Conservation (phyloP, 1,140 invertebrate species). For the Zaprionus gabonicus region DNA sequence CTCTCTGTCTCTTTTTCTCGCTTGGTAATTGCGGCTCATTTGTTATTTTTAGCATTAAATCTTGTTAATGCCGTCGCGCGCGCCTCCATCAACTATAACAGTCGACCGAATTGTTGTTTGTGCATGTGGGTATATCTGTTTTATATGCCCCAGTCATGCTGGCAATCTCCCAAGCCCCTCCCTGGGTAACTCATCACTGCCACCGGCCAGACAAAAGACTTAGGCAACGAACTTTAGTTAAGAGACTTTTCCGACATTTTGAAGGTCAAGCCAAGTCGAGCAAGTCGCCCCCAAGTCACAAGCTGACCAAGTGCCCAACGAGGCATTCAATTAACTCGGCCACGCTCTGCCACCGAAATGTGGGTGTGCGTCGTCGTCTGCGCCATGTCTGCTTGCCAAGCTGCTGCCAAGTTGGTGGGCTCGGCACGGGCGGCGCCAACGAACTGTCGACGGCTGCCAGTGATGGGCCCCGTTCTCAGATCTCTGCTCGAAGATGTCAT, state of each 20-base stretch:
- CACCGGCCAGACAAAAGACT: conserved; percentile 70
- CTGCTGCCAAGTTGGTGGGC: conserved; percentile 55
- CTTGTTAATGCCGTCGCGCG: conserved; percentile 56
- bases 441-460: conserved; percentile 44
- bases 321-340: conserved; percentile 30
- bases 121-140: conserved; percentile 7
- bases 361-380: conserved; percentile 24
- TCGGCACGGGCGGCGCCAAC: conserved; percentile 59
- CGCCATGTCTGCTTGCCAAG: conserved; percentile 14
- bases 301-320: conserved; percentile 26
- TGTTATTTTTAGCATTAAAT: conserved; percentile 74
- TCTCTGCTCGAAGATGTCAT: conserved; percentile 11
- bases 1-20: background rate
- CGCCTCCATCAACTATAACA: conserved; percentile 51
- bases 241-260: conserved; percentile 42
- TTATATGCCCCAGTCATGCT: conserved; percentile 66
- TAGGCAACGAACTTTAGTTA: conserved; percentile 72
- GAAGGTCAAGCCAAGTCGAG: conserved; percentile 35
- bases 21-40: conserved; percentile 72
- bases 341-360: conserved; percentile 11
- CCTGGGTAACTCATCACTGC: conserved; percentile 40
- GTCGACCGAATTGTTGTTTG: conserved; percentile 39
- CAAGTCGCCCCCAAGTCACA: background rate
- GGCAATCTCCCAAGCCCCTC: background rate
- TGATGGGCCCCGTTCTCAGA: conserved; percentile 27